These are phyloP conservation scores for Archilochus colubris DNA, from an alignment of 2,113 vertebrate genomes.

Conservation along the genomic window DNA sequence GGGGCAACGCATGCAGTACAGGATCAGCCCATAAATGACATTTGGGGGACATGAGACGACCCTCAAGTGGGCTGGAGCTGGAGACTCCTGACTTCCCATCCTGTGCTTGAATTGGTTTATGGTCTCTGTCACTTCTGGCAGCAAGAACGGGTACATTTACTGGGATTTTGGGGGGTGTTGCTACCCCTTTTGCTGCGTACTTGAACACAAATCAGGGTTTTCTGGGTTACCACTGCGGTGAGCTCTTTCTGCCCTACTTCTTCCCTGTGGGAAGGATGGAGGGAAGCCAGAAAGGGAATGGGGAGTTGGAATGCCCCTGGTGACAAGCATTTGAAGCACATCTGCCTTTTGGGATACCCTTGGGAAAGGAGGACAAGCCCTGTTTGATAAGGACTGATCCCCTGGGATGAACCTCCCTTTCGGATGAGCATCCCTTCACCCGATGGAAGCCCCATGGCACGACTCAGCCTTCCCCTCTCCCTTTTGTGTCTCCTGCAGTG, in stretches of 20 bases:
- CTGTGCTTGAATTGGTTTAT: fast-evolving
- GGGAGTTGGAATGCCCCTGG: background rate
- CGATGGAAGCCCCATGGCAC: fast-evolving
- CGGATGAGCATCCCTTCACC: background rate
- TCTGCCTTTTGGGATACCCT: background rate
- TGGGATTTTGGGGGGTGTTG: background rate
- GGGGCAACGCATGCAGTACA: background rate
- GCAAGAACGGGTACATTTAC: background rate
- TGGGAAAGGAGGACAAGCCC: background rate
- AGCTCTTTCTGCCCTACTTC: background rate
- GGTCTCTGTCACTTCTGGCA: background rate
- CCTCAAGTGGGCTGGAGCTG: background rate
- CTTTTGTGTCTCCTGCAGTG: constrained; percentile 79
- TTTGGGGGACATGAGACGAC: background rate
- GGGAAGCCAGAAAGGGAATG: background rate
- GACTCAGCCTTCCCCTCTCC: background rate
- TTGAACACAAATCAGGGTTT: background rate
- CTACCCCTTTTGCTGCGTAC: background rate
- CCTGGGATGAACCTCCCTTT: background rate
- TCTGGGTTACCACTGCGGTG: background rate
- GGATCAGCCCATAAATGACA: background rate
- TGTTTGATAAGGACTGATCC: background rate
- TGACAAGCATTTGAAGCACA: background rate
- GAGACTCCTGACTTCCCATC: background rate
- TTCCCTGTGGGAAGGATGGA: background rate